Evolutionary conservation across 2,797 vertebrate species (phyloP).

Genomic region (Menidia menidia): DNA sequence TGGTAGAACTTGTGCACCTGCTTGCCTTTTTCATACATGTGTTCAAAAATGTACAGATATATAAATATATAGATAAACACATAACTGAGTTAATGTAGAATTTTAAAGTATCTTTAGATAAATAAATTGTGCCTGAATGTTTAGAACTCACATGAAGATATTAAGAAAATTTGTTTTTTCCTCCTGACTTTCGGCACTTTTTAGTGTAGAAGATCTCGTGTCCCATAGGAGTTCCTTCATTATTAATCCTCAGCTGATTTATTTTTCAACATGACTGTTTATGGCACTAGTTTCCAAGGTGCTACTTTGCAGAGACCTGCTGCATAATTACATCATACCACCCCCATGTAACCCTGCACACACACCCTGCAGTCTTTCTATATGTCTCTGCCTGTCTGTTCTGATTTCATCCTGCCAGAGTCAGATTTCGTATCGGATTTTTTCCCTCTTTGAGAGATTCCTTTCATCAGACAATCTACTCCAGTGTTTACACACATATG

Average conservation of each 20-base stretch:
- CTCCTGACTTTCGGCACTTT: conserved; percentile 23
- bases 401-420: conserved; percentile 54
- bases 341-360: conserved; percentile 39
- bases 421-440: conserved; percentile 66
- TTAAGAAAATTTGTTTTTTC: conserved; percentile 34
- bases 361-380: conserved; percentile 10
- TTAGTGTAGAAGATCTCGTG: conserved; percentile 40
- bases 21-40: neutral
- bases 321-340: conserved; percentile 64
- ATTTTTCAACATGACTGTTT: conserved; percentile 48
- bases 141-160: conserved; percentile 19
- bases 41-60: too few relatives aligned
- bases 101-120: conserved; percentile 20
- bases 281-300: conserved; percentile 53
- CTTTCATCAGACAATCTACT: conserved; percentile 66
- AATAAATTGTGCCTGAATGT: conserved; percentile 19
- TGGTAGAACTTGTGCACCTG: conserved; percentile 5
- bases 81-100: too few relatives aligned
- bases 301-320: conserved; percentile 51
- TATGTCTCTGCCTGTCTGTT: conserved; percentile 25
- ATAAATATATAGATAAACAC: too few relatives aligned
- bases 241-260: conserved; percentile 61
- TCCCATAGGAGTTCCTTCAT: conserved; percentile 49
- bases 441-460: conserved; percentile 51
- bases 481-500: conserved; percentile 71